Conservation (phyloP, 2,797 vertebrate species). For the Trichosurus vulpecula region DNA sequence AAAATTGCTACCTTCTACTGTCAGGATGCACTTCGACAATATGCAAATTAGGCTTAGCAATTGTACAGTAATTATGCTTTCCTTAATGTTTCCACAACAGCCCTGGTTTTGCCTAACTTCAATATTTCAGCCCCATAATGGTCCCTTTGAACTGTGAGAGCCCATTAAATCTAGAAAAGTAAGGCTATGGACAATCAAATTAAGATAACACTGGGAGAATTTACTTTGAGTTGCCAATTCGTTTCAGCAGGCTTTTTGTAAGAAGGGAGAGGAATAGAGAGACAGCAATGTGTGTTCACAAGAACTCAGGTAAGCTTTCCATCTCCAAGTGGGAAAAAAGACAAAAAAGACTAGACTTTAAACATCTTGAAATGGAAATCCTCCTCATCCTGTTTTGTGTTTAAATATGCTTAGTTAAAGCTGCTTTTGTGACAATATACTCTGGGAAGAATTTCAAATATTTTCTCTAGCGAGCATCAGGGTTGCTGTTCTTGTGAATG, state of each 20-base stretch:
- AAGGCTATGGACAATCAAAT: constrained; percentile 52
- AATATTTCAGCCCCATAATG: constrained; percentile 22
- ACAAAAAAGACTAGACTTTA: constrained; percentile 46
- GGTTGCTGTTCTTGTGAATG: not conserved
- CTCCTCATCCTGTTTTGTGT: not conserved
- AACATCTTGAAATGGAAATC: constrained; percentile 19
- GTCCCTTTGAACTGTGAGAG: constrained; percentile 33
- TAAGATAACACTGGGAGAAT: constrained; percentile 33
- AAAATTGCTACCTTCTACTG: constrained; percentile 42
- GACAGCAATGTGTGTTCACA: not conserved
- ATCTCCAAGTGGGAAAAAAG: not conserved
- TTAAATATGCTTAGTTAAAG: not conserved
- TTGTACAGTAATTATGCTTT: constrained; percentile 38
- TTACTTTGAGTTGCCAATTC: constrained; percentile 50
- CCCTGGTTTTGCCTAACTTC: constrained; percentile 40
- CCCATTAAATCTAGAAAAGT: constrained; percentile 5
- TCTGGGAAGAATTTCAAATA: not conserved
- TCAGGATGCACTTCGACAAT: constrained; percentile 6
- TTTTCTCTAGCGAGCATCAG: not conserved
- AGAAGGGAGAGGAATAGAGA: constrained; percentile 20
- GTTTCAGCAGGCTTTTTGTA: constrained; percentile 8
- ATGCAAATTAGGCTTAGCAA: constrained; percentile 43
- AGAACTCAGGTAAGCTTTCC: not conserved
- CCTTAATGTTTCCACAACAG: constrained; percentile 33
- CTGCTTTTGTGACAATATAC: not conserved